Base-by-base conservation (phyloP, 2,113 vertebrate genomes). In the Pionites leucogaster region DNA sequence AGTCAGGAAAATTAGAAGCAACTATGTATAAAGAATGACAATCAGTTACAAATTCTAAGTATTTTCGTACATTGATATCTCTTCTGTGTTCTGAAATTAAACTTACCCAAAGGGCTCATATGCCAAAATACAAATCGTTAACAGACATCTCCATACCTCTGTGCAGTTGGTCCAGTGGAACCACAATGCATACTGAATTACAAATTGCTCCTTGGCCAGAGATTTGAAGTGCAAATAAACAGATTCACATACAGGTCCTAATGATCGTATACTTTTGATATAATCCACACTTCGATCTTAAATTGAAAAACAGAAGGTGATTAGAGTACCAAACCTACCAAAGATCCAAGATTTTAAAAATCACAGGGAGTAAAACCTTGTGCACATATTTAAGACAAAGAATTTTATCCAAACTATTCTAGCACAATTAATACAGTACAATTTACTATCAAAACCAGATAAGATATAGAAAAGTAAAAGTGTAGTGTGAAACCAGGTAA, bases 181-280 rank as follows among this genome's bases (percentile, higher is more conserved):
- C 97, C 98, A 98, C 0, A 88, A 53, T 1, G 37, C n/a, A 57
- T 97, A 98, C 24, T 47, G 96, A 41, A 37, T 50, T 57, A 95
- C 63, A 89, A 98, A 98, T 39, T 98, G 96, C 11, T 70, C 89
- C 69, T 80, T 70, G 33, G 82, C 75, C 85, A 98, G 86, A 57
- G 98, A 97, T 42, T 82, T 94, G 70, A 98, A 70, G 60, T 98
- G 86, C 7, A 52, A 62, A 78, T 98, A 90, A 90, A 98, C 84
- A 24, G 97, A 96, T 82, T 97, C 97, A 96, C 98, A 98, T 25
- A 98, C 78, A 5, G 98, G 98, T 90, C 98, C 98, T 85, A 98
- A 92, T 0, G 53, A 96, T 82, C 35, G 87, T 82, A 98, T 95
- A 23, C 98, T 98, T 88, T 80, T 77, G 72, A 60, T 23, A 95